Percentiles rank a stretch among this genome's conserved stretches.
Evolutionary conservation across 2,797 vertebrate species (phyloP).

Genomic region (Enteromius anoplus): DNA sequence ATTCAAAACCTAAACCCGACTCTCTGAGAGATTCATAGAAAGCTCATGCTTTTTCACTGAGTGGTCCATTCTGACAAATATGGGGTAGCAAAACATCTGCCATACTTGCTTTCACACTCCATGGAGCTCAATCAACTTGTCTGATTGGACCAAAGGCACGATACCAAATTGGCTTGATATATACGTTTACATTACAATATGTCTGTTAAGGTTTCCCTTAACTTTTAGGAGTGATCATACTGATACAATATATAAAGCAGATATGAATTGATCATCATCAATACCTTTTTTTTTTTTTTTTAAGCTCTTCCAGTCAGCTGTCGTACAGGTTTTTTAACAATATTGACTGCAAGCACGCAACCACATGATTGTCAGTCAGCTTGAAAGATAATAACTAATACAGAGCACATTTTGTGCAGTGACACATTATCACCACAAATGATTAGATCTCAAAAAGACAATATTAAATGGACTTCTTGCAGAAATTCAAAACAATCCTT

Average conservation of each 20-base stretch:
- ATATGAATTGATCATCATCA: neutral
- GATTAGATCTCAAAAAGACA: conserved; percentile 21
- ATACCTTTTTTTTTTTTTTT: neutral
- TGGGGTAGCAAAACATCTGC: conserved; percentile 55
- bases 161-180: neutral
- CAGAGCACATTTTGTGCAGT: conserved; percentile 25
- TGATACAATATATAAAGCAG: conserved; percentile 7
- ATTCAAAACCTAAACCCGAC: conserved; percentile 59
- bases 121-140: conserved; percentile 12
- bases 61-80: conserved; percentile 61
- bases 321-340: conserved; percentile 42
- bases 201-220: neutral
- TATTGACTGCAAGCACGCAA: conserved; percentile 45
- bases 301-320: conserved; percentile 20
- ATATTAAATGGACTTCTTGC: conserved; percentile 23
- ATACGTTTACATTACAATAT: neutral
- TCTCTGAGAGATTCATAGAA: conserved; percentile 30
- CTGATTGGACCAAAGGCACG: neutral
- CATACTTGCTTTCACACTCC: conserved; percentile 57
- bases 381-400: conserved; percentile 28
- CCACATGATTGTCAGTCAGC: conserved; percentile 74
- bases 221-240: conserved; percentile 4
- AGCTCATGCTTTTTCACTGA: conserved; percentile 60
- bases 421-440: conserved; percentile 25
- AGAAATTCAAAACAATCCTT: conserved; percentile 27